phyloP scores from a whole-genome alignment of 1,140 invertebrate genomes.

The Cydia splendana region DNA sequence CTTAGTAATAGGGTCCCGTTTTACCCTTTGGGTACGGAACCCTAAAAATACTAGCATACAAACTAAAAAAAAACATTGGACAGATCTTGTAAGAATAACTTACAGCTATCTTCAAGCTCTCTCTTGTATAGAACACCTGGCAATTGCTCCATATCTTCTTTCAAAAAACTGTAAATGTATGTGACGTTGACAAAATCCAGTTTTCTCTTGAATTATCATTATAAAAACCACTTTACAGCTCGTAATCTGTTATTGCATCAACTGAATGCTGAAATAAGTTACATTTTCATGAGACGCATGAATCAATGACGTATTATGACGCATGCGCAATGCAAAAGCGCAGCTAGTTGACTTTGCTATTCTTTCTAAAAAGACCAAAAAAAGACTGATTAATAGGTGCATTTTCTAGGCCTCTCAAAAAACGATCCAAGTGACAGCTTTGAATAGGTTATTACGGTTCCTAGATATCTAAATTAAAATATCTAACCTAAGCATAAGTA shows the following conservation, averaged over 20 bases:
- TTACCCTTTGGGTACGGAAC: too few relatives aligned
- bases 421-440: too few relatives aligned
- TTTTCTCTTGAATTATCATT: not conserved
- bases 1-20: too few relatives aligned
- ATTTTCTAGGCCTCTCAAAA: too few relatives aligned
- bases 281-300: not conserved
- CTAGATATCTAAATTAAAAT: too few relatives aligned
- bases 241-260: not conserved
- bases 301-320: not conserved
- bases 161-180: not conserved
- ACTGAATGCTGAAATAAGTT: not conserved
- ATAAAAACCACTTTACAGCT: not conserved
- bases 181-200: not conserved
- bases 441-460: too few relatives aligned
- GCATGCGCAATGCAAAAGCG: constrained; percentile 7
- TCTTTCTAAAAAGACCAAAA: too few relatives aligned
- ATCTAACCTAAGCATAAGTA: too few relatives aligned
- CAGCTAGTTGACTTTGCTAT: not conserved
- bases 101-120: not conserved
- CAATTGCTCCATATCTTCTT: not conserved
- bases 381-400: too few relatives aligned
- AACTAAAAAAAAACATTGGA: not conserved
- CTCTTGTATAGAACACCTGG: not conserved
- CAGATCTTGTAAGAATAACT: not conserved
- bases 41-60: too few relatives aligned